Percentiles rank a stretch among this genome's conserved stretches.
phyloP scores from a whole-genome alignment of 1,140 invertebrate species.

The Pseudomyrmex pallidus region DNA sequence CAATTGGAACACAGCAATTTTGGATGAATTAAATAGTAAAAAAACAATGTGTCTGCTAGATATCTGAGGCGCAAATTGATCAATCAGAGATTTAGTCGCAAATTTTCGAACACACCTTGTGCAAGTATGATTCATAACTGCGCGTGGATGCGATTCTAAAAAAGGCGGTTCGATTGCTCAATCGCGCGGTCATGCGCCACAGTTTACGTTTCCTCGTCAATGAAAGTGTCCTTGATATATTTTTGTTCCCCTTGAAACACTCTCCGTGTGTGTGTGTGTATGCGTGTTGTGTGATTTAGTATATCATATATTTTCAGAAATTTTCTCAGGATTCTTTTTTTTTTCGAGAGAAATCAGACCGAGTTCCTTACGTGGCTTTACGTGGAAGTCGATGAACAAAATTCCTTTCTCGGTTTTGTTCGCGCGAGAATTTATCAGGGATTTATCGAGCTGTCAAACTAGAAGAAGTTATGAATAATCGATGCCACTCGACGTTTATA shows the following conservation, averaged over 20 bases:
- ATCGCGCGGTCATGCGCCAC: not conserved
- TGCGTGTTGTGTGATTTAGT: constrained; percentile 9
- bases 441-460: constrained; percentile 47
- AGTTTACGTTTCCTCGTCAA: constrained; percentile 41
- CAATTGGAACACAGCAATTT: no score
- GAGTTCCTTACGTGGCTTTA: no score
- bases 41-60: not conserved
- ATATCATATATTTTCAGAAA: constrained; percentile 3
- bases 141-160: constrained; percentile 50
- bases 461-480: constrained; percentile 36
- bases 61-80: no score
- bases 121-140: constrained; percentile 36
- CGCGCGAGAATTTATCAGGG: not conserved
- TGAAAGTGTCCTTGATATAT: constrained; percentile 41
- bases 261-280: no score
- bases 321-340: not conserved
- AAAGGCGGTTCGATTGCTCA: constrained; percentile 31
- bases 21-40: no score
- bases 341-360: no score
- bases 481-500: constrained; percentile 62
- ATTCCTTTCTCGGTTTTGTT: not conserved
- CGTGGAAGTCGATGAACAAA: not conserved
- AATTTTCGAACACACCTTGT: not conserved
- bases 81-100: no score
- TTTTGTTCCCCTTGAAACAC: constrained; percentile 40